Evolutionary conservation across 2,888 invertebrate genomes (phyloP), one percentile per base, ranked within the genome.

Genomic region (Nebria salina): DNA sequence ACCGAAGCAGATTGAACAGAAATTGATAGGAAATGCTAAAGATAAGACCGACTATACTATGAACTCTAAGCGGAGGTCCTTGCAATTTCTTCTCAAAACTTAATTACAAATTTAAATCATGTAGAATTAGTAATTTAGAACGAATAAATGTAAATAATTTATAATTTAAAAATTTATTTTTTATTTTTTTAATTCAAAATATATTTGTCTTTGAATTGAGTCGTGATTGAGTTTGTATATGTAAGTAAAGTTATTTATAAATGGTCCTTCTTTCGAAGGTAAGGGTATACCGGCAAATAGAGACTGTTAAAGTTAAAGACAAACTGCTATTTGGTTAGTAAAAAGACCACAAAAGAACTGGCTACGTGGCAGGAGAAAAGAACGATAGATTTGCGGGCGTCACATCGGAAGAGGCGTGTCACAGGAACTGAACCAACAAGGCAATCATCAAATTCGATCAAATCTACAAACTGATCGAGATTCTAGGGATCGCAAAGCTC

Each of bases 401-500:
- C 70, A 26, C 70, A 70, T 70, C 70, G 70, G n/a, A 70, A 25
- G 25, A 70, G 70, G 70, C 70, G 73, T 73, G 73, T n/a, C 73
- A 1, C 54, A 13, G 54, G 54, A 13, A 8, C 54, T 13, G 13
- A 54, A 54, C 54, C 54, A 13, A 54, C 54, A 26, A 68, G 72
- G 72, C 80, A 80, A 80, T 80, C 75, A 80, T 80, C 80, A 75
- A 75, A 75, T 70, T 80, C 80, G 80, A 80, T 80, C 80, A 80
- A 80, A 80, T 80, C 80, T 54, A 54, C 54, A 54, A 54, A 54
- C 54, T 54, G 54, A 54, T 54, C 54, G 54, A 8, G 54, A 54
- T 54, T 54, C 54, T 13, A 74, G 72, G 75, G 41, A 64, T 43
- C 54, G 78, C 75, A 80, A 75, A 80, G 75, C 75, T 68, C 80